These are phyloP conservation scores for Dorcus parallelipipedus DNA, from an alignment of 2,888 invertebrate genomes.

Conservation along the genomic window DNA sequence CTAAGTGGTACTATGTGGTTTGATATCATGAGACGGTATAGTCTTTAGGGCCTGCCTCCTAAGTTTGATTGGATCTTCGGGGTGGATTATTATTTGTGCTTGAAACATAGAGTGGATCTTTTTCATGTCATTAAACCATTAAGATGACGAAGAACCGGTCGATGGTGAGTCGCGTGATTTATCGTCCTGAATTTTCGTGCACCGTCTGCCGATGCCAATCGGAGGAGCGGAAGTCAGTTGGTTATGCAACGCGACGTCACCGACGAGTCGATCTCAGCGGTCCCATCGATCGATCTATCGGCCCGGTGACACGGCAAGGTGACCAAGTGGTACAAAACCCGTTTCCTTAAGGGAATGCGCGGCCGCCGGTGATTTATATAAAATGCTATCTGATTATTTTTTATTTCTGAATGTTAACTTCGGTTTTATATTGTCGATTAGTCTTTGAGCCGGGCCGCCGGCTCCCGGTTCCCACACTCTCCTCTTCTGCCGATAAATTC, in stretches of 20 bases:
- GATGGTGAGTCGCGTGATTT: too few species aligned
- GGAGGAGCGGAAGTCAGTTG: not conserved
- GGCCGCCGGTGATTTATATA: slow-evolving; percentile 47
- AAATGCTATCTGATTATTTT: slow-evolving; percentile 49
- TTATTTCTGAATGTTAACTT: slow-evolving; percentile 49
- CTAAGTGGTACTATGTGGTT: too few species aligned
- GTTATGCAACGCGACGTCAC: not conserved
- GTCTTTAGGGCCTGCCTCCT: too few species aligned
- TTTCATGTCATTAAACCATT: too few species aligned
- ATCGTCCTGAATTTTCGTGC: too few species aligned
- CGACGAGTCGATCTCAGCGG: not conserved
- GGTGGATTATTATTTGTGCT: too few species aligned
- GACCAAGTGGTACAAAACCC: slow-evolving; percentile 19
- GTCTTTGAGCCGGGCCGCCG: slow-evolving; percentile 47
- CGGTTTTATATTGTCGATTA: slow-evolving; percentile 51
- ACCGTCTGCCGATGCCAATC: too few species aligned
- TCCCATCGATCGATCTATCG: slow-evolving; percentile 5
- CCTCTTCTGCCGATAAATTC: slow-evolving; percentile 15
- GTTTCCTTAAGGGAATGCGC: slow-evolving; percentile 30
- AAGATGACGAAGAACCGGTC: too few species aligned
- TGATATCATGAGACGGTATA: too few species aligned
- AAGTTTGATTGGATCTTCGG: too few species aligned
- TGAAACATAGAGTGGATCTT: too few species aligned
- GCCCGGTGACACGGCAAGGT: slow-evolving; percentile 12
- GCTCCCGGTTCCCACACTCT: slow-evolving; percentile 49